phyloP scores from a whole-genome alignment of 1,140 invertebrate genomes.

The Drosophila hydei region DNA sequence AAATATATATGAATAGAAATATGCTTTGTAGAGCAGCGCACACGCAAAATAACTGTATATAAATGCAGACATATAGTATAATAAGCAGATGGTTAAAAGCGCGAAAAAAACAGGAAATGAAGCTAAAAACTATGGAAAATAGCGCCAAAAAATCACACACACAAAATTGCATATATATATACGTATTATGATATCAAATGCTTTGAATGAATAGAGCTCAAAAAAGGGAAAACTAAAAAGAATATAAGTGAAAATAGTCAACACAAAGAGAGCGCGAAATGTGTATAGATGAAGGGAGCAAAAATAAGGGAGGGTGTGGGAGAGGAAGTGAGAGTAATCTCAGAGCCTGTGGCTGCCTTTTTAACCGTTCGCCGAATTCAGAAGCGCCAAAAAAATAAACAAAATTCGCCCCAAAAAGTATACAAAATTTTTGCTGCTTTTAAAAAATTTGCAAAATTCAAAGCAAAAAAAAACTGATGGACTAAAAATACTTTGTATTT shows the following conservation, averaged over 20 bases:
- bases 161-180: slow-evolving; percentile 21
- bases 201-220: slow-evolving; percentile 49
- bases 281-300: neutral
- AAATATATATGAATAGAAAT: slow-evolving; percentile 50
- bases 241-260: slow-evolving; percentile 29
- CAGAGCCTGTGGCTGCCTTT: slow-evolving; percentile 38
- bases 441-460: slow-evolving; percentile 41
- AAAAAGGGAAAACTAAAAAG: slow-evolving; percentile 44
- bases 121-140: slow-evolving; percentile 70
- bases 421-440: slow-evolving; percentile 7
- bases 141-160: slow-evolving; percentile 20
- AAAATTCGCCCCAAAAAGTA: slow-evolving; percentile 5
- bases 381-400: slow-evolving; percentile 34
- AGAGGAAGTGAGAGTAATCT: neutral
- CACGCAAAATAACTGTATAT: slow-evolving; percentile 36
- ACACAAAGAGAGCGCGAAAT: neutral
- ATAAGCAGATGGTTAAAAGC: slow-evolving; percentile 62
- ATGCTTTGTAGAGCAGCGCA: slow-evolving; percentile 49
- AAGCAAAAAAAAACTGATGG: slow-evolving; percentile 36
- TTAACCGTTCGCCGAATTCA: slow-evolving; percentile 68
- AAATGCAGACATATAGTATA: slow-evolving; percentile 35
- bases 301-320: neutral
- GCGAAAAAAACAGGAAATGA: slow-evolving; percentile 67
- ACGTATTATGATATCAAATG: slow-evolving; percentile 57
- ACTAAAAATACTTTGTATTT: neutral